Conservation (phyloP, 2,888 invertebrate species). For the Fragum fragum region DNA sequence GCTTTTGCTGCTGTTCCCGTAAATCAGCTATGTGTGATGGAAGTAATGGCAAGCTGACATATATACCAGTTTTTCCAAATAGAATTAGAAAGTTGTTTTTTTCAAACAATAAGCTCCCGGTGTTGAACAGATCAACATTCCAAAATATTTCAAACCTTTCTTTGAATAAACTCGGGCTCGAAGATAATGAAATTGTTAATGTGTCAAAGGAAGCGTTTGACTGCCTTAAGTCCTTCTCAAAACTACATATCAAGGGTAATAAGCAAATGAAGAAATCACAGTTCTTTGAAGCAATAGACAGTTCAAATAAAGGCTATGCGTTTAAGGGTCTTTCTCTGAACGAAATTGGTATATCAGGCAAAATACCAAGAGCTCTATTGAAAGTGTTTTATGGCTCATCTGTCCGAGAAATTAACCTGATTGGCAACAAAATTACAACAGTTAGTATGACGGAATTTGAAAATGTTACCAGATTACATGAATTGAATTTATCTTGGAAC, state of each 20-base stretch:
- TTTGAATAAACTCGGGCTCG: neutral
- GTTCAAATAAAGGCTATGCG: neutral
- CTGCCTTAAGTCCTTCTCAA: neutral
- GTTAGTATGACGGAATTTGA: neutral
- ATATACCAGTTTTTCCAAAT: neutral
- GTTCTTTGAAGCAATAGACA: neutral
- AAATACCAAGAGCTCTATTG: neutral
- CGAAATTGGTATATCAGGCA: neutral
- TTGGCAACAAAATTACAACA: neutral
- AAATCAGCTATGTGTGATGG: neutral
- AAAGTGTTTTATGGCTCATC: neutral
- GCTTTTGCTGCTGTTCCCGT: neutral
- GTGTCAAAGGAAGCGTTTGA: conserved; percentile 3
- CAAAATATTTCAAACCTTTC: neutral
- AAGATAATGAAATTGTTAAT: neutral
- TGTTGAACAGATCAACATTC: neutral
- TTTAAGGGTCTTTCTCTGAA: neutral
- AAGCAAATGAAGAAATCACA: neutral
- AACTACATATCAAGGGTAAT: neutral
- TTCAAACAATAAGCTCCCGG: neutral
- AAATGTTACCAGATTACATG: neutral
- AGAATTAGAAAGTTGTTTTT: neutral
- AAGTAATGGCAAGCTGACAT: neutral
- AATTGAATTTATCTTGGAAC: neutral
- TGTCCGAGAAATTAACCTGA: neutral